Percentiles rank a stretch among this genome's conserved stretches.
phyloP scores from a whole-genome alignment of 1,140 invertebrate genomes.

The Melitaea cinxia region DNA sequence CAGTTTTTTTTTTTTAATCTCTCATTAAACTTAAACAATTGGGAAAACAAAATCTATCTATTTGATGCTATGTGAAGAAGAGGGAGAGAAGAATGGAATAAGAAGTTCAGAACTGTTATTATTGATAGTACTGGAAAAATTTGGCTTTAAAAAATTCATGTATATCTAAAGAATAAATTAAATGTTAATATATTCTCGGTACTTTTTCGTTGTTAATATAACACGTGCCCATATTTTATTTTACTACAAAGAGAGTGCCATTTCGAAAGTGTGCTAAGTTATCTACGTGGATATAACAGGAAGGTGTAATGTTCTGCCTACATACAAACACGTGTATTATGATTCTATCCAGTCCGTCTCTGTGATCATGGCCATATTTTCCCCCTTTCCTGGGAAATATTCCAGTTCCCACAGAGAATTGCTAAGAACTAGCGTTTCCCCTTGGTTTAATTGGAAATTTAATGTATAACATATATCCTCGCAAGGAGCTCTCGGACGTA shows the following conservation, averaged over 20 bases:
- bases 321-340: slow-evolving; percentile 47
- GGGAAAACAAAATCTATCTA: too few relatives aligned
- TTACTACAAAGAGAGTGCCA: slow-evolving; percentile 18
- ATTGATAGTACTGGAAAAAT: too few relatives aligned
- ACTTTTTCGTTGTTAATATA: not conserved
- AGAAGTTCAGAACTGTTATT: too few relatives aligned
- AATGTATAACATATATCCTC: slow-evolving; percentile 86
- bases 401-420: slow-evolving; percentile 89
- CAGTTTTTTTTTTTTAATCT: too few relatives aligned
- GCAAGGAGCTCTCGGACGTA: slow-evolving; percentile 87
- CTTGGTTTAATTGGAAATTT: slow-evolving; percentile 85
- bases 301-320: not conserved
- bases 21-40: too few relatives aligned
- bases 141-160: too few relatives aligned
- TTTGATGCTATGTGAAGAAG: too few relatives aligned
- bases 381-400: slow-evolving; percentile 86
- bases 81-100: too few relatives aligned
- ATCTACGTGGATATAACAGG: slow-evolving; percentile 6
- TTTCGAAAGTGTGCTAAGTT: slow-evolving; percentile 6
- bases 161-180: too few relatives aligned
- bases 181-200: too few relatives aligned
- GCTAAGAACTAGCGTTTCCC: slow-evolving; percentile 88
- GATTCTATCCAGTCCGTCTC: slow-evolving; percentile 88
- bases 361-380: slow-evolving; percentile 89
- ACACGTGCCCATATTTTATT: slow-evolving; percentile 17